Evolutionary conservation across 1,140 invertebrate genomes (phyloP), one percentile per base, ranked within the genome.

Genomic region (Zelostemma sp.): DNA sequence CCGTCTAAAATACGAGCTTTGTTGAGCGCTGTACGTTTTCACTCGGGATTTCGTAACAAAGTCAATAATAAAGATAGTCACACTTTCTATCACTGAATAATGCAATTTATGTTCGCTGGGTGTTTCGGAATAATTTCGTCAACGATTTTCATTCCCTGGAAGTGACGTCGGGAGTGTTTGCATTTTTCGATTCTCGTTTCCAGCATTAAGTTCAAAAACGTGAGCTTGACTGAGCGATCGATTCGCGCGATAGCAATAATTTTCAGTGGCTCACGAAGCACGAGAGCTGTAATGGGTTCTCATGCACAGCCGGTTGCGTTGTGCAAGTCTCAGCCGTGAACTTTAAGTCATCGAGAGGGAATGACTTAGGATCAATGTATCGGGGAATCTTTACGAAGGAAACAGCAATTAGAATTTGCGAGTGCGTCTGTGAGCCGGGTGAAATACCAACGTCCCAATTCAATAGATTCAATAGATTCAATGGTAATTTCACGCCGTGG

Each of bases 301-400:
- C 71, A 73, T 68, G 62, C 59, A 43, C 25, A 54, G 62, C 53
- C 59, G 17, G 64, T 47, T 57, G 66, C 72, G 57, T 74, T 72
- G 71, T 75, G 71, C 57, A 76, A 74, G 72, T 49, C 63, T 73
- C 57, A 73, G 53, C 71, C 69, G 41, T 75, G 73, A 77, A 75
- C 66, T 75, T 75, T 77, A 73, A 69, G 41, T 65, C 60, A 74
- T 63, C 43, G 56, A 57, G 21, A 51, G 60, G 45, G 59, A 73
- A 76, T 71, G 45, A 59, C 68, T 64, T 69, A 51, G 49, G 48
- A 63, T 74, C 50, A 55, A 28, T 38, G 9, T 65, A 70, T 61
- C 51, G 19, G 40, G 15, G 50, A 64, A 57, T 69, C 57, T 68
- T 53, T 48, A 45, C 14, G 19, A 61, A 14, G 15, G 31, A 18